Evolutionary conservation across 1,140 invertebrate species (phyloP), one percentile per base, ranked within the genome.

Genomic region (Trichonephila inaurata): DNA sequence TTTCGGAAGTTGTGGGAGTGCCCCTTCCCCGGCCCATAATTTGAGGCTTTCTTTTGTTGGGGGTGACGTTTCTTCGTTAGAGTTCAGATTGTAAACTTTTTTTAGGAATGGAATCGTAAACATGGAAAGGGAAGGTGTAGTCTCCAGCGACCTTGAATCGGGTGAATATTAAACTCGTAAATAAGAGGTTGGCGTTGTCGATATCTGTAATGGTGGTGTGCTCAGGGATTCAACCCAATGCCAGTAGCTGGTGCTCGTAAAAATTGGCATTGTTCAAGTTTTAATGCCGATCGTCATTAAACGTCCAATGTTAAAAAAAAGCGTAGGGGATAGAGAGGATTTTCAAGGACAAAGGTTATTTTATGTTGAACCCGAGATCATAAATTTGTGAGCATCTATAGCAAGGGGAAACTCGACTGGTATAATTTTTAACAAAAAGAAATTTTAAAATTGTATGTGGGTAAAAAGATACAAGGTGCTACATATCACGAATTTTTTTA

Each of bases 1-100:
- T 33, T 40, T 77, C 72, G 33, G 18, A 77, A 77, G 72, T 77
- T 77, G 72, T 33, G 28, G 72, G 72, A 77, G 72, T 40, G 72
- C 16, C 28, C 12, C 19, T 2, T 51, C 82, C 82, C 44, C 6
- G 44, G 44, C 1, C 16, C 51, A 60, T 60, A 83, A 51, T 28
- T 83, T 21, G 28, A 19, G 82, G 44, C 51, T 14, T 19, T 51
- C 82, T n/a, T 58, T 83, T 83, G 82, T 83, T 60, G 7, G 19
- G n/a, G 16, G 2, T 77, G 72, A 18, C 72, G 72, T 77, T 40
- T 33, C 72, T 77, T 40, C 72, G 33, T 77, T 77, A 77, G 28
- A 77, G 28, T 33, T 77, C 6, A 28, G 28, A 77, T 33, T 18
- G 14, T 77, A 19, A 33, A 28, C 24, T 77, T 24, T 51, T 51